phyloP scores from a whole-genome alignment of 2,888 invertebrate genomes.

The Eupeodes latifasciatus region DNA sequence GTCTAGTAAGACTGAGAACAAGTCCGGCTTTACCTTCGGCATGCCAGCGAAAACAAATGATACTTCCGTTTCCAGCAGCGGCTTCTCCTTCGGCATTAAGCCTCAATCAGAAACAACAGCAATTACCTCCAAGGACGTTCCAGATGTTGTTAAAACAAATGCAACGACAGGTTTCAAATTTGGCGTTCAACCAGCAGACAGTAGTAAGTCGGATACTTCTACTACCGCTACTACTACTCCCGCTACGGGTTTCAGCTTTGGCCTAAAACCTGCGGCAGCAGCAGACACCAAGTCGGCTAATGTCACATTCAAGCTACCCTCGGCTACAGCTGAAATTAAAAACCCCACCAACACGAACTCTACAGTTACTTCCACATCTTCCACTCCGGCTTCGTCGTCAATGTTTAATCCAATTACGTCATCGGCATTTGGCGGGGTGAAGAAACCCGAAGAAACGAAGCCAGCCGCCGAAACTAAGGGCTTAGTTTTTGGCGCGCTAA shows the following conservation, averaged over 20 bases:
- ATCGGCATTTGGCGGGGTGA: conserved; percentile 73
- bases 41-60: conserved; percentile 39
- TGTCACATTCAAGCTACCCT: conserved; percentile 77
- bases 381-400: conserved; percentile 64
- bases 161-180: conserved; percentile 76
- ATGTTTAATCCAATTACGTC: conserved; percentile 61
- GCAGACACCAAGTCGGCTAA: conserved; percentile 62
- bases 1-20: conserved; percentile 54
- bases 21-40: conserved; percentile 52
- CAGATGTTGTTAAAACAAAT: conserved; percentile 62
- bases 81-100: conserved; percentile 75
- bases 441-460: conserved; percentile 54
- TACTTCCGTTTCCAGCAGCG: conserved; percentile 32
- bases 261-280: conserved; percentile 29
- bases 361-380: conserved; percentile 54
- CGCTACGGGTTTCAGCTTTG: conserved; percentile 71
- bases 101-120: conserved; percentile 46
- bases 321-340: conserved; percentile 51
- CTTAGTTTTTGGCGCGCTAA: conserved; percentile 71
- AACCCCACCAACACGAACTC: conserved; percentile 43
- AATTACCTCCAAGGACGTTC: conserved; percentile 72
- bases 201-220: conserved; percentile 58
- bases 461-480: conserved; percentile 39
- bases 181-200: conserved; percentile 59
- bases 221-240: conserved; percentile 31